Conservation (phyloP, 1,140 invertebrate genomes). For the Musca domestica region DNA sequence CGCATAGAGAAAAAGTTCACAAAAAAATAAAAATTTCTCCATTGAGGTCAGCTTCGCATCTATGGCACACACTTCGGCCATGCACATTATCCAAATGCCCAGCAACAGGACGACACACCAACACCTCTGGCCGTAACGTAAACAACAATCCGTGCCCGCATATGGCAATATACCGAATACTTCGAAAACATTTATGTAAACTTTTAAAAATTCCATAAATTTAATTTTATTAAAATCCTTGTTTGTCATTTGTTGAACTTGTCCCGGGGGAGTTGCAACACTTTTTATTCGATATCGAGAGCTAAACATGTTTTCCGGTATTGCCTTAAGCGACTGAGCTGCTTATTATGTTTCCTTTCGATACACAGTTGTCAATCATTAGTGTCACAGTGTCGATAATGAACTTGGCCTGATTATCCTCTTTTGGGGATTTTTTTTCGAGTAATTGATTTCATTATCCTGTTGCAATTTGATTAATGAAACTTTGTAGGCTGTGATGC, state of each 20-base stretch:
- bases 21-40: constrained; percentile 11
- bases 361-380: background rate
- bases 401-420: no score
- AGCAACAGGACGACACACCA: constrained; percentile 14
- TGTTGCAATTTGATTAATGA: no score
- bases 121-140: background rate
- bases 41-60: background rate
- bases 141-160: background rate
- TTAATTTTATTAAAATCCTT: background rate
- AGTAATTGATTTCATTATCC: no score
- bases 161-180: constrained; percentile 7
- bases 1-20: constrained; percentile 15
- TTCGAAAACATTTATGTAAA: background rate
- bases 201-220: background rate
- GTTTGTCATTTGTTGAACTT: no score
- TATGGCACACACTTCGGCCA: background rate
- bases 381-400: background rate
- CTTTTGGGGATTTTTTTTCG: no score
- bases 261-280: background rate
- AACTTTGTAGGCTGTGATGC: no score
- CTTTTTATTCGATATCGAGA: background rate
- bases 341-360: background rate
- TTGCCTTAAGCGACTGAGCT: background rate
- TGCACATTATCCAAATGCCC: background rate
- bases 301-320: background rate